Conservation (phyloP, 1,140 invertebrate species). For the Musca vetustissima region DNA sequence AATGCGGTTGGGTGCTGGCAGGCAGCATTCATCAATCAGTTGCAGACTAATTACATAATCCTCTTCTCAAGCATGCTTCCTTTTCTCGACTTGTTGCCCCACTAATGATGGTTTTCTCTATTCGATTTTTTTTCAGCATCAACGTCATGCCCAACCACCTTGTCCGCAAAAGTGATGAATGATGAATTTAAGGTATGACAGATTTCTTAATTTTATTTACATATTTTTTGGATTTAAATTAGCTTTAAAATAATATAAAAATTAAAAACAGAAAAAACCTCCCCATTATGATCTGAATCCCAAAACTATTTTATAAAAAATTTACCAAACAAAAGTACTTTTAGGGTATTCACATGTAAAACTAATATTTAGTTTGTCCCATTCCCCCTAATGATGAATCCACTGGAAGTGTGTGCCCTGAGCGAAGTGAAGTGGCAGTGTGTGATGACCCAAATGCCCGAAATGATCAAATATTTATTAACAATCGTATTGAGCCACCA, state of each 20-base stretch:
- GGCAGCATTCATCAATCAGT: conserved; percentile 52
- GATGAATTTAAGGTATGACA: background rate
- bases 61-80: conserved; percentile 52
- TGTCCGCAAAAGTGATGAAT: background rate
- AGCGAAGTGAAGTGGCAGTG: no score
- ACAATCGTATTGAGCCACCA: background rate
- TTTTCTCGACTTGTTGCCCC: conserved; percentile 28
- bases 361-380: conserved; percentile 11
- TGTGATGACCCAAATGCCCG: no score
- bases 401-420: no score
- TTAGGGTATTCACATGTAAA: background rate
- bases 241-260: no score
- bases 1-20: conserved; percentile 14
- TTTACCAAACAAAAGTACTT: no score
- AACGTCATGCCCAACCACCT: background rate
- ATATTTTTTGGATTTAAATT: background rate
- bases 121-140: background rate
- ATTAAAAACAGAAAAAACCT: no score
- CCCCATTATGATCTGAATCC: no score
- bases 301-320: no score
- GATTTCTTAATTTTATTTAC: conserved; percentile 9
- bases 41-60: conserved; percentile 57
- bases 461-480: conserved; percentile 20
- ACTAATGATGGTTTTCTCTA: conserved; percentile 15
- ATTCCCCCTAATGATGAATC: background rate